Evolutionary conservation across 2,888 invertebrate genomes (phyloP).

Genomic region (Lamproptera curius): DNA sequence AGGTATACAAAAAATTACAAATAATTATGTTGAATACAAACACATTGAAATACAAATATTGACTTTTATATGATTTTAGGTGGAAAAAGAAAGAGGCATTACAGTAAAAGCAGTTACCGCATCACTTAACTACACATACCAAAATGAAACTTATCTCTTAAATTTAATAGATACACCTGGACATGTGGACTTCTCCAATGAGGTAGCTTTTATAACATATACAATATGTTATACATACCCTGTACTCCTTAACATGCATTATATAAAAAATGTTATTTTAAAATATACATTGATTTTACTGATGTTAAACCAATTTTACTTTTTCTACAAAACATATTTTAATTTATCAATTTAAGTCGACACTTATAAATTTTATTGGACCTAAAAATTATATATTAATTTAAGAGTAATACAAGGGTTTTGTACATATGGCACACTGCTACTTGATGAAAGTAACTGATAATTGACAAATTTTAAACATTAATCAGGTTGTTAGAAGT

Average conservation of each 20-base stretch:
- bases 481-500: constrained; percentile 85
- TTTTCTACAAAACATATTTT: not conserved
- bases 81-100: constrained; percentile 97
- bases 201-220: constrained; percentile 83
- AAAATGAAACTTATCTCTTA: constrained; percentile 85
- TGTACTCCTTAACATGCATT: no score
- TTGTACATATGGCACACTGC: no score
- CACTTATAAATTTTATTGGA: no score
- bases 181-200: constrained; percentile 98
- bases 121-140: constrained; percentile 87
- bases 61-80: constrained; percentile 61
- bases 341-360: no score
- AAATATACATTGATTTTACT: no score
- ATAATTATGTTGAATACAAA: not conserved
- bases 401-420: no score
- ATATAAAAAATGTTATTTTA: no score
- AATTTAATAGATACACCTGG: constrained; percentile 99
- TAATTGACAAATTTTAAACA: not conserved
- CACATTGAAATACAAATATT: not conserved
- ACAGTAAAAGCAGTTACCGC: constrained; percentile 99
- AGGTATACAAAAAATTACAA: constrained; percentile 54
- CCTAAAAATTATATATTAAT: no score
- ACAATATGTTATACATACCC: no score
- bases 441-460: no score
- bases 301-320: no score